These are phyloP conservation scores for Chelonoidis abingdonii DNA, from an alignment of 2,113 vertebrate genomes.

Conservation along the genomic window DNA sequence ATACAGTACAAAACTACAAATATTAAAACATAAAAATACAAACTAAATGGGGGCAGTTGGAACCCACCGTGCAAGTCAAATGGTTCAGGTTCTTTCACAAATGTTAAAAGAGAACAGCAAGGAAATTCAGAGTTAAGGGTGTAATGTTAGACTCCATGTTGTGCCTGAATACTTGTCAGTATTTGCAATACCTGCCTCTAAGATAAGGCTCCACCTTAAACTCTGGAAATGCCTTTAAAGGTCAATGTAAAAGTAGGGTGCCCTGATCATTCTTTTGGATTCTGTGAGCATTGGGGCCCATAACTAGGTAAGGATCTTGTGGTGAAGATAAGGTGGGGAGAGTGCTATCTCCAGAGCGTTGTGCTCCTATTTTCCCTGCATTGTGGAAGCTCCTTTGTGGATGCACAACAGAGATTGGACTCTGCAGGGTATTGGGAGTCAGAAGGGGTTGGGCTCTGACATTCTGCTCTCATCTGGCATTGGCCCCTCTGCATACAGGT, in stretches of 20 bases:
- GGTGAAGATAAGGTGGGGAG: neutral
- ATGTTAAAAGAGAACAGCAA: neutral
- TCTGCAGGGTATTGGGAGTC: neutral
- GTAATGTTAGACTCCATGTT: neutral
- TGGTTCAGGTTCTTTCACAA: neutral
- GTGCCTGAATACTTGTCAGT: neutral
- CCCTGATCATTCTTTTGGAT: neutral
- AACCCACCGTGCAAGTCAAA: neutral
- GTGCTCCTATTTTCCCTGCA: accelerated
- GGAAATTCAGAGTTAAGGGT: neutral
- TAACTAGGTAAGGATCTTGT: neutral
- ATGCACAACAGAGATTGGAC: neutral
- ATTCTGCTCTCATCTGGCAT: neutral
- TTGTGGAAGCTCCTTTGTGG: neutral
- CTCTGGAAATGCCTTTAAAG: neutral
- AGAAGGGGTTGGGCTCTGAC: neutral
- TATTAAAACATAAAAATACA: neutral
- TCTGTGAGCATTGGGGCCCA: neutral
- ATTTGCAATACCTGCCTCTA: neutral
- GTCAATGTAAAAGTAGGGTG: neutral
- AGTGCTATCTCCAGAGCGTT: neutral
- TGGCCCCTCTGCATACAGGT: neutral
- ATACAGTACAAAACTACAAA: neutral
- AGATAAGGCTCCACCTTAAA: neutral
- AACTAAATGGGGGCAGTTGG: neutral